phyloP scores from a whole-genome alignment of 2,797 vertebrate species.

The Clamator glandarius region DNA sequence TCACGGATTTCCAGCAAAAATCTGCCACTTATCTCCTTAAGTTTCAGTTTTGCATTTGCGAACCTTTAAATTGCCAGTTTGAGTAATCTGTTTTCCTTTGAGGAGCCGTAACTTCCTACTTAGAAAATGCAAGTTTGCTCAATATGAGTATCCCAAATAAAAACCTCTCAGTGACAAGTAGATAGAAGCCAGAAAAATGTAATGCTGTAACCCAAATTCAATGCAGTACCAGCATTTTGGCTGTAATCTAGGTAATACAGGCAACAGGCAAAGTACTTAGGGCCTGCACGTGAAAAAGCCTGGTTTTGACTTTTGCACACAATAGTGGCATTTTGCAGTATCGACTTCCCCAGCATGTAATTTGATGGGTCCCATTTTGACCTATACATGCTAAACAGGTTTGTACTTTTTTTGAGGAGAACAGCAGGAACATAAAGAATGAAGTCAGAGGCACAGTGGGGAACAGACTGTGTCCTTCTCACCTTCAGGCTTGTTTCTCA shows the following conservation, averaged over 20 bases:
- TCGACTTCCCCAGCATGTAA: accelerated
- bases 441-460: not conserved
- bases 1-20: not conserved
- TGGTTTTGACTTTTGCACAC: not conserved
- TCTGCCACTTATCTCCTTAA: not conserved
- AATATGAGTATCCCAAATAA: not conserved
- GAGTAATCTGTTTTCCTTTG: not conserved
- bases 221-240: not conserved
- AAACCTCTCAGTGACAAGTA: not conserved
- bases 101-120: not conserved
- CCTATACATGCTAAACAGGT: not conserved
- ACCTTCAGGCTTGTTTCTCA: not conserved
- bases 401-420: not conserved
- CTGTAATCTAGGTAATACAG: not conserved
- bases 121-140: not conserved
- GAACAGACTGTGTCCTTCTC: not conserved
- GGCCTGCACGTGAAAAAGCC: not conserved
- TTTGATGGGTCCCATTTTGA: slow-evolving; percentile 15
- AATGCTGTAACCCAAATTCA: not conserved
- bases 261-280: not conserved
- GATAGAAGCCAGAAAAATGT: not conserved
- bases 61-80: not conserved
- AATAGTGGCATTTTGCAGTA: not conserved
- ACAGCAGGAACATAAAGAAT: not conserved
- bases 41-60: not conserved